Evolutionary conservation across 2,797 vertebrate species (phyloP).

Genomic region (Scyliorhinus canicula): DNA sequence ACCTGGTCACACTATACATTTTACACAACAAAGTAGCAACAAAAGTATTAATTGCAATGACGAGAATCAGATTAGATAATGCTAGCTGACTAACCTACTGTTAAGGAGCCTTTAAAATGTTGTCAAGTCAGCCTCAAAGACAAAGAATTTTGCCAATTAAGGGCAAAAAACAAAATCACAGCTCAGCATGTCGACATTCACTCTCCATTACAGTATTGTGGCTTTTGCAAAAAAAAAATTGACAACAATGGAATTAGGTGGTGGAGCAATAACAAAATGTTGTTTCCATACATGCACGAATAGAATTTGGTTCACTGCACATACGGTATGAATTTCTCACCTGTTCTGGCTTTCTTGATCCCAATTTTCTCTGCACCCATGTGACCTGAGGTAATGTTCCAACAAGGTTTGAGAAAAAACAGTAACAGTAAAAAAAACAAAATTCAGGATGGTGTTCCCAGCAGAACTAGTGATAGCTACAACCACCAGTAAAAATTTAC

Average conservation of each 20-base stretch:
- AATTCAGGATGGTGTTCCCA: constrained; percentile 35
- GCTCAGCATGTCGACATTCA: background rate
- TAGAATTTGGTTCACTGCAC: background rate
- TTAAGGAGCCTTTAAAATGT: background rate
- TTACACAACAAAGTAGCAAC: background rate
- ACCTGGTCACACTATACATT: background rate
- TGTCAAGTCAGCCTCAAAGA: background rate
- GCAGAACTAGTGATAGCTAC: constrained; percentile 30
- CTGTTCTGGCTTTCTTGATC: constrained; percentile 30
- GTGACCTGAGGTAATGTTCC: constrained; percentile 27
- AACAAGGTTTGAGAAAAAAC: constrained; percentile 30
- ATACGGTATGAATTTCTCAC: constrained; percentile 34
- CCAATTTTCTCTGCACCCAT: constrained; percentile 33
- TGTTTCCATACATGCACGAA: background rate
- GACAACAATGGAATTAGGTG: constrained; percentile 24
- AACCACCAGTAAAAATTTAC: constrained; percentile 31
- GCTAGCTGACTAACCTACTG: background rate
- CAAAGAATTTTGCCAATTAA: background rate
- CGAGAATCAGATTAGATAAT: background rate
- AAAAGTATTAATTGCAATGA: background rate
- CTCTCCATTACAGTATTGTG: background rate
- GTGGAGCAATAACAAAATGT: background rate
- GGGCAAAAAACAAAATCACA: background rate
- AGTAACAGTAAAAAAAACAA: constrained; percentile 35
- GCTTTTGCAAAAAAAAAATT: background rate